These are phyloP conservation scores for Phrynocephalus guinanensis DNA, from an alignment of 2,797 vertebrate species.

Conservation along the genomic window DNA sequence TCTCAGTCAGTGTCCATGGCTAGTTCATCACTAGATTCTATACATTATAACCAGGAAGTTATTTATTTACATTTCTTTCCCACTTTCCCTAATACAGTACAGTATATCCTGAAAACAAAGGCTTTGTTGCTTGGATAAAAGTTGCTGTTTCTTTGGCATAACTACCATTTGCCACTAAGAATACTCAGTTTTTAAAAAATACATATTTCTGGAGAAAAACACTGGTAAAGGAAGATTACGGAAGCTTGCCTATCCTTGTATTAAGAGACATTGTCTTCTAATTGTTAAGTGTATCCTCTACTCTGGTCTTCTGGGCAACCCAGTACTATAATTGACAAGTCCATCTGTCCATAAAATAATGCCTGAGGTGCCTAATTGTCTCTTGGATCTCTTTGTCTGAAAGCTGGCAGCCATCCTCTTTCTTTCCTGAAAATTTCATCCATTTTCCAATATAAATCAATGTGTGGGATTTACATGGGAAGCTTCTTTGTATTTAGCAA, in stretches of 20 bases:
- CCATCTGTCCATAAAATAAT: neutral
- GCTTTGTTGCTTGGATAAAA: neutral
- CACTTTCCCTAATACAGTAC: neutral
- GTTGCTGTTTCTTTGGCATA: neutral
- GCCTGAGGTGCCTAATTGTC: neutral
- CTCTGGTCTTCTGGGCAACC: neutral
- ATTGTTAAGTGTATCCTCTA: no score
- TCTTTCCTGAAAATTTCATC: neutral
- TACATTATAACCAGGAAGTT: neutral
- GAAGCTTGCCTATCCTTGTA: no score
- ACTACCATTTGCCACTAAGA: no score
- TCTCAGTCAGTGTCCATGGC: no score
- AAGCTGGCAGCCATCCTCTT: neutral
- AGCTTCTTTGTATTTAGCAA: neutral
- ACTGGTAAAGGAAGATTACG: no score
- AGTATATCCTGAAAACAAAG: neutral
- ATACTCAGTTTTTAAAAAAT: no score
- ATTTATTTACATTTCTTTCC: neutral
- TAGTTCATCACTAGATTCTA: no score
- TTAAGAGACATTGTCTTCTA: no score
- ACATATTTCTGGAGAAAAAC: no score
- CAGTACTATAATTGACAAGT: neutral
- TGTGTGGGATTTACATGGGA: neutral
- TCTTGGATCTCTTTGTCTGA: neutral
- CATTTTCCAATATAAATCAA: neutral